phyloP scores from a whole-genome alignment of 2,888 invertebrate genomes.

The Spisula subtruncata region DNA sequence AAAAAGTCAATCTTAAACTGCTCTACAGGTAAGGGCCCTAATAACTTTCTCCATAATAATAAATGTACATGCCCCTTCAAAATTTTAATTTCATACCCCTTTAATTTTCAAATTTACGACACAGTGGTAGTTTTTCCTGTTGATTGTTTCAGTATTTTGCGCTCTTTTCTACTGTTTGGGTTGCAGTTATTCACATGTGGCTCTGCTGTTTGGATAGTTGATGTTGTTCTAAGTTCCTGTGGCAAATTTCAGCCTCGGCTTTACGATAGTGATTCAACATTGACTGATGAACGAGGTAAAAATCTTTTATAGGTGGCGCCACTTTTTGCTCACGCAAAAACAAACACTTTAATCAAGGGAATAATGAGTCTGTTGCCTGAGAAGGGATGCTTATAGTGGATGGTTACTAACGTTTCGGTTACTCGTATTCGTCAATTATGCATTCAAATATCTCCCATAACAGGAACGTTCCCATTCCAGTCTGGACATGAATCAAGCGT shows the following conservation, averaged over 20 bases:
- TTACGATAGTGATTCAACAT: slow-evolving; percentile 2
- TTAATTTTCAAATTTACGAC: neutral
- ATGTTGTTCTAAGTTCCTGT: neutral
- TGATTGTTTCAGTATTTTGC: neutral
- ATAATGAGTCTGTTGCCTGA: slow-evolving; percentile 31
- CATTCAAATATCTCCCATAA: slow-evolving; percentile 16
- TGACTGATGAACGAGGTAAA: neutral
- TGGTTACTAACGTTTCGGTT: neutral
- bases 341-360: neutral
- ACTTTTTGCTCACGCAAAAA: neutral
- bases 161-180: neutral
- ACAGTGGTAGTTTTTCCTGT: neutral
- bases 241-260: neutral
- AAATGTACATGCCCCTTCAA: too few relatives aligned
- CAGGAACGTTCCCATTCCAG: neutral
- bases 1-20: neutral
- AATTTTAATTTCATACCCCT: neutral
- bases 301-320: neutral
- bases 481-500: slow-evolving; percentile 12
- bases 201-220: too few relatives aligned
- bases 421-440: slow-evolving; percentile 32
- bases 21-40: neutral
- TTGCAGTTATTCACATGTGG: too few relatives aligned
- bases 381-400: neutral
- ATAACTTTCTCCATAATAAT: neutral